phyloP scores from a whole-genome alignment of 2,113 vertebrate genomes.

The Nesoenas mayeri region DNA sequence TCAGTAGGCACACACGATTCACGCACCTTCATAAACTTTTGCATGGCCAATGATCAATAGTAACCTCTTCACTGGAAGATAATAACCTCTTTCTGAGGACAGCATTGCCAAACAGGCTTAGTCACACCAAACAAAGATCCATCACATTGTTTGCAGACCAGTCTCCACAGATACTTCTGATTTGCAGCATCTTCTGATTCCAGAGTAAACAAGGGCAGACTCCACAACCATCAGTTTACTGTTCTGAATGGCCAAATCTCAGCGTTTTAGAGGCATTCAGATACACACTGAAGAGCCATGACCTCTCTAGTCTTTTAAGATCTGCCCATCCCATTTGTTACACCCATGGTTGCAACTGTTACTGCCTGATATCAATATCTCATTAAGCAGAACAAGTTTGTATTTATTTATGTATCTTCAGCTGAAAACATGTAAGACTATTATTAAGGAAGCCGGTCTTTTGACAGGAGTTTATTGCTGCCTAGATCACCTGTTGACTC shows the following conservation, averaged over 20 bases:
- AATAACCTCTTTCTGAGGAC: background rate
- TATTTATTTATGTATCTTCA: background rate
- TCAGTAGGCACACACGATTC: background rate
- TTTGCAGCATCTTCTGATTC: background rate
- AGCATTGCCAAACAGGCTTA: background rate
- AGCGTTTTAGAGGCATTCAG: background rate
- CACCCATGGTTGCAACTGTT: background rate
- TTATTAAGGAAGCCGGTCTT: background rate
- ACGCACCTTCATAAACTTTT: background rate
- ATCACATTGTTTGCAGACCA: background rate
- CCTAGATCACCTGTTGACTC: background rate
- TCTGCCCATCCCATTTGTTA: background rate
- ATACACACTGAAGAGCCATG: background rate
- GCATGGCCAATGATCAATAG: background rate
- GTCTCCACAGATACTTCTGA: background rate
- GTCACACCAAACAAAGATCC: background rate
- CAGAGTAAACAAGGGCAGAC: background rate
- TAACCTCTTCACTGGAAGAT: background rate
- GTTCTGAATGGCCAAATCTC: background rate
- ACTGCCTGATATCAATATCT: background rate
- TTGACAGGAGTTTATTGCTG: slow-evolving; percentile 1
- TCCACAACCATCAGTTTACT: background rate
- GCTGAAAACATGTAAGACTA: background rate
- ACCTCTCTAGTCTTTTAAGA: background rate
- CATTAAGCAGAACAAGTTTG: background rate